phyloP scores from a whole-genome alignment of 2,113 vertebrate genomes.

The Xenopus laevis region DNA sequence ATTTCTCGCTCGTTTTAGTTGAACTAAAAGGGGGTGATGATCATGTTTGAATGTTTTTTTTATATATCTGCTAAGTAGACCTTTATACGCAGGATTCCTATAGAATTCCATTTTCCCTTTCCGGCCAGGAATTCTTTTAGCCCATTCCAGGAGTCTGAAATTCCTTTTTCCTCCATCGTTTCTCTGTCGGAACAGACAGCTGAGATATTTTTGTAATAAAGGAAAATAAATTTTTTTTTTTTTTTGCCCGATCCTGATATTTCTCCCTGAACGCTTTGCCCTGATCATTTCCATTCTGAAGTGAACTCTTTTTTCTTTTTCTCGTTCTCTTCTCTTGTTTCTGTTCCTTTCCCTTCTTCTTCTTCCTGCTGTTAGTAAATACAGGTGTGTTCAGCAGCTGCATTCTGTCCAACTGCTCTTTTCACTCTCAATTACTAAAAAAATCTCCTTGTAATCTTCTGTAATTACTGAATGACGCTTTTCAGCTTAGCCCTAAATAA shows the following conservation, averaged over 20 bases:
- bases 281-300: background rate
- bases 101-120: conserved; percentile 10
- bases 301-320: background rate
- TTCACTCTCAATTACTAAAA: conserved; percentile 84
- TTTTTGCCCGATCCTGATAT: no score
- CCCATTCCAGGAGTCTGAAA: no score
- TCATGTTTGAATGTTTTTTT: conserved; percentile 62
- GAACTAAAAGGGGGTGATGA: conserved; percentile 62
- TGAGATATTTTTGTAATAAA: conserved; percentile 1
- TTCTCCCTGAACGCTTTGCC: no score
- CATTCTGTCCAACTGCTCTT: conserved; percentile 87
- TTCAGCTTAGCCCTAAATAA: conserved; percentile 99
- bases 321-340: background rate
- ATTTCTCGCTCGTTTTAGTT: conserved; percentile 51
- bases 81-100: conserved; percentile 14
- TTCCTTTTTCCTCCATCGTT: no score
- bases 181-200: no score
- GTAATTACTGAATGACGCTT: conserved; percentile 99
- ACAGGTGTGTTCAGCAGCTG: conserved; percentile 69
- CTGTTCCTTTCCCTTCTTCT: background rate
- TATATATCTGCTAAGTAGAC: conserved; percentile 34
- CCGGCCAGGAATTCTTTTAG: no score
- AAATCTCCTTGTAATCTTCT: conserved; percentile 92
- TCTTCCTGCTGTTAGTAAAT: conserved; percentile 56
- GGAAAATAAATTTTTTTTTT: no score